Evolutionary conservation across 2,888 invertebrate genomes (phyloP), one percentile per base, ranked within the genome.

Genomic region (Platypus cylindrus): DNA sequence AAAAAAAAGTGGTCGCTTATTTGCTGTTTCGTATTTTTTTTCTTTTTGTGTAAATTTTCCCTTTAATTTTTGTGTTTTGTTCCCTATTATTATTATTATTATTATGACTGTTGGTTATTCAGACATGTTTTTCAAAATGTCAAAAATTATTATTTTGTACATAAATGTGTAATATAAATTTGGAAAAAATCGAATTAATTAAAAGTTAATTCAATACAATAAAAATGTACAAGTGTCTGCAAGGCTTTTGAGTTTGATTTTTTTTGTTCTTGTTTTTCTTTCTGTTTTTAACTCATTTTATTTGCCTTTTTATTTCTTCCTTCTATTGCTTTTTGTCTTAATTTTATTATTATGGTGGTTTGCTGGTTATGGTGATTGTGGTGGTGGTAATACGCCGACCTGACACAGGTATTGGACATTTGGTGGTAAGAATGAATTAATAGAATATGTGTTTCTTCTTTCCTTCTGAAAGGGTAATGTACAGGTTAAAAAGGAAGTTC

Each of bases 391-490:
- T 18, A 18, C 28, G 26, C 27, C 36, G 38, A 37, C 41, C 37
- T 47, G 41, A 29, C 52, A 53, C 51, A 55, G 56, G 57, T 57
- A 56, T 53, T 55, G 55, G 56, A 54, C 51, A 48, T 48, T 50
- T 43, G 46, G 53, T 46, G 54, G 55, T 56, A 53, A 55, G 55
- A 46, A 17, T 23, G 14, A 20, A 9, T 24, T 30, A 27, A 34
- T 24, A 24, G 20, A 9, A 9, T 20, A 20, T 20, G 9, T n/a
- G n/a, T n/a, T n/a, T n/a, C n/a, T n/a, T n/a, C n/a, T n/a, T n/a
- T n/a, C n/a, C n/a, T n/a, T n/a, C n/a, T n/a, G n/a, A n/a, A n/a
- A n/a, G n/a, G n/a, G n/a, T n/a, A n/a, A n/a, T n/a, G n/a, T n/a
- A n/a, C n/a, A n/a, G n/a, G n/a, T n/a, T n/a, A n/a, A n/a, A n/a